Evolutionary conservation across 2,888 invertebrate genomes (phyloP), one percentile per base, ranked within the genome.

Genomic region (Myathropa florea): DNA sequence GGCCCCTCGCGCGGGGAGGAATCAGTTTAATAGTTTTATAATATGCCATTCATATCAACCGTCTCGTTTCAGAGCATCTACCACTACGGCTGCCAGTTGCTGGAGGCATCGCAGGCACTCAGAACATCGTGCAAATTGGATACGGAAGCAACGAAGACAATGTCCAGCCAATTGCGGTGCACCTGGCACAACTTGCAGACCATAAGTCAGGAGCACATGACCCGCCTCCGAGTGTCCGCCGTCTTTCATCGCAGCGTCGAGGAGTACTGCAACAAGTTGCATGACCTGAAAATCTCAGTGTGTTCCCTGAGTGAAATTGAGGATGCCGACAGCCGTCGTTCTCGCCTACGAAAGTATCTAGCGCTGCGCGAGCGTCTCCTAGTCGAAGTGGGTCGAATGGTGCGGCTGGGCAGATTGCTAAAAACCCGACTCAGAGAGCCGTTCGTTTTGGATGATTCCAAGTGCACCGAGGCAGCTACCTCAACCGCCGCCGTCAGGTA

Each of bases 81-180:
- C 91, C 96, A 96, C 89, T 97, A 97, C 90, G 97, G 97, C 18
- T 95, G 95, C 89, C 96, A 97, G 92, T 93, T 97, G 84, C 93
- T 96, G 65, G 95, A 95, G 89, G 96, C 96, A 3, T 95, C 96
- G 1, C 93, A 96, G 70, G 95, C 96, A 14, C 91, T 97, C 82
- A 93, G 97, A 63, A 94, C 96, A 84, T 96, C 96, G 30, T 95
- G 96, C 91, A 95, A 96, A 90, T 92, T 96, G 88, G 93, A 94
- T 24, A 90, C 94, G 72, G 94, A 94, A 60, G 93, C 93, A 33
- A 94, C 93, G 24, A 93, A 93, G 55, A 92, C 92, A 82, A 93
- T 95, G 76, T 93, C 94, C 68, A 93, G 94, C 87, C 93, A 94
- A 89, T 92, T 97, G 88, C 94, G 95, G 80, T 94, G 94, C 88